Percentiles rank a stretch among this genome's conserved stretches.
These are phyloP conservation scores for Chaetophractus vellerosus DNA, from an alignment of 2,797 vertebrate genomes.

Conservation along the genomic window DNA sequence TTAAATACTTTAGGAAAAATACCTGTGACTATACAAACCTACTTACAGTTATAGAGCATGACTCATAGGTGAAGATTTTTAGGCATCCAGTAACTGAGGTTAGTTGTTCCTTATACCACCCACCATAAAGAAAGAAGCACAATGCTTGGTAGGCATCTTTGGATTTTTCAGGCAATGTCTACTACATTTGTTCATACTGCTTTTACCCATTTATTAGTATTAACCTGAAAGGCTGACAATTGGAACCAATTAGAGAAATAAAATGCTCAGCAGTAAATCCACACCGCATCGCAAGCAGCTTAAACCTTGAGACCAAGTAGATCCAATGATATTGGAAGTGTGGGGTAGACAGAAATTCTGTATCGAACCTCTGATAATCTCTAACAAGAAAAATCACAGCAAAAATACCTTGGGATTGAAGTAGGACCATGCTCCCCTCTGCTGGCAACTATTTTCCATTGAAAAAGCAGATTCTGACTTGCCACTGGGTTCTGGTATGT, in stretches of 20 bases:
- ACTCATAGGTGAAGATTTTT: neutral
- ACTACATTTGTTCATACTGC: neutral
- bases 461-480: constrained; percentile 3
- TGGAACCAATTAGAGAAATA: neutral
- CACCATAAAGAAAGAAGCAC: neutral
- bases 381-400: neutral
- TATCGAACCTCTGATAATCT: neutral
- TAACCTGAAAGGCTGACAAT: neutral
- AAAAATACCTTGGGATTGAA: neutral
- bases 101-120: neutral
- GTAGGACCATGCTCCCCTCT: neutral
- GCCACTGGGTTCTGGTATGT: neutral
- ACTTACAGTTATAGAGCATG: neutral
- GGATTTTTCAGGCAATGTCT: neutral
- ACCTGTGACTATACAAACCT: neutral
- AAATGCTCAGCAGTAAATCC: neutral
- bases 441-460: neutral
- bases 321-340: neutral
- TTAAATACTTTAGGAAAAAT: neutral
- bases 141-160: neutral
- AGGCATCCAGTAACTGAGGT: neutral
- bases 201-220: neutral
- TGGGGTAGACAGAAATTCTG: neutral
- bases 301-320: neutral
- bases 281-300: neutral